Base-by-base conservation (phyloP, 2,888 invertebrate species). In the Tenodera sinensis region DNA sequence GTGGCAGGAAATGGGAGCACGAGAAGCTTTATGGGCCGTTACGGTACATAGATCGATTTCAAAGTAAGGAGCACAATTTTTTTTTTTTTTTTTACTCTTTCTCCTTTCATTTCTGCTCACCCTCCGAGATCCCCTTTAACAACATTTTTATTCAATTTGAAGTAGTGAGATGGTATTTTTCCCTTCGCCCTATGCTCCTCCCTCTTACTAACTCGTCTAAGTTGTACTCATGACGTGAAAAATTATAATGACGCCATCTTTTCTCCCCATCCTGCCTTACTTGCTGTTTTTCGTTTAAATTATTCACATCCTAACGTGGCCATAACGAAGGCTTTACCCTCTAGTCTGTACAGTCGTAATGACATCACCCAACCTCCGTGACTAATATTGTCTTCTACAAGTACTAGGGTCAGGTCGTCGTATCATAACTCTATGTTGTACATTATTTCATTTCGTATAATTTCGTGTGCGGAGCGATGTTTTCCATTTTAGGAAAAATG, bases 121-220 rank as follows among this genome's bases (percentile, higher is more conserved):
- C 54, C 54, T 71, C 54, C 54, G 54, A 71, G 54, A 71, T 71
- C 54, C 28, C n/a, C 54, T 28, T 30, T 42, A 34, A 42, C 27
- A 85, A 71, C 86, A 86, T 86, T 86, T 86, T 86, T 86, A 86
- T 86, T 86, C 86, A 86, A 86, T 86, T 86, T 28, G 27, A 47
- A 28, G 47, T 47, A 27, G 47, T 85, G 47, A 85, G 27, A 85
- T 54, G 54, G n/a, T 85, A 85, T 47, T 85, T 85, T 28, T 85
- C 42, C 84, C 42, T n/a, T n/a, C 54, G 54, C 20, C 54, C 20
- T 71, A 20, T 25, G 54, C 54, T 42, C 8, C 85, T 54, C 47
- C 14, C 47, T 34, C 34, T 86, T 86, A 81, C 28, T 28, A 71
- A 28, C 84, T 30, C 71, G 15, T 71, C 54, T 28, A 86, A 86